Evolutionary conservation across 2,113 vertebrate species (phyloP).

Genomic region (Upupa epops): DNA sequence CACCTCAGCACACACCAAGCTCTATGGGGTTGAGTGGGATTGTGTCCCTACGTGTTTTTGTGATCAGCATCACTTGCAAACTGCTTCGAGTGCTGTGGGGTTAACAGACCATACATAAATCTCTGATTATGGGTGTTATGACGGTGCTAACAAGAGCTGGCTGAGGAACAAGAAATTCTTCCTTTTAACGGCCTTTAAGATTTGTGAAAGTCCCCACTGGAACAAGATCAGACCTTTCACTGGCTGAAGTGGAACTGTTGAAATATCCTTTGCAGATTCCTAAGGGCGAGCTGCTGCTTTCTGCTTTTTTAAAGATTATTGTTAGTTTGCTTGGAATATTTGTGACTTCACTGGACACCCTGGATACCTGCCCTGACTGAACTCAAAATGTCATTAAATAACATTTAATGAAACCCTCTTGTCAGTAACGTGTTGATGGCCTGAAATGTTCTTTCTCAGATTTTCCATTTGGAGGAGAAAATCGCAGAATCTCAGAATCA

Average conservation of each 20-base stretch:
- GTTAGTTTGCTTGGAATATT: not conserved
- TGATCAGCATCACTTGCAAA: not conserved
- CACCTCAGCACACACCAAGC: not conserved
- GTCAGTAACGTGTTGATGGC: not conserved
- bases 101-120: slow-evolving; percentile 27
- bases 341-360: not conserved
- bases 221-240: not conserved
- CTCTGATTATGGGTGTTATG: slow-evolving; percentile 42
- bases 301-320: too few species aligned
- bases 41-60: not conserved
- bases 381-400: not conserved
- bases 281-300: not conserved
- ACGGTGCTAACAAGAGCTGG: slow-evolving; percentile 7
- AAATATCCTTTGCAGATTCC: not conserved
- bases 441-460: not conserved
- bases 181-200: slow-evolving; percentile 2
- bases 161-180: slow-evolving; percentile 11
- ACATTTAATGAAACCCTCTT: not conserved
- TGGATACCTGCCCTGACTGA: not conserved
- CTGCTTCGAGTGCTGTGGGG: not conserved
- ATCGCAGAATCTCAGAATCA: too few species aligned
- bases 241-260: not conserved
- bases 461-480: not conserved
- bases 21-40: not conserved
- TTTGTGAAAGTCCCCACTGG: not conserved